Evolutionary conservation across 2,113 vertebrate genomes (phyloP).

Genomic region (Petrocephalus microphthalmus): DNA sequence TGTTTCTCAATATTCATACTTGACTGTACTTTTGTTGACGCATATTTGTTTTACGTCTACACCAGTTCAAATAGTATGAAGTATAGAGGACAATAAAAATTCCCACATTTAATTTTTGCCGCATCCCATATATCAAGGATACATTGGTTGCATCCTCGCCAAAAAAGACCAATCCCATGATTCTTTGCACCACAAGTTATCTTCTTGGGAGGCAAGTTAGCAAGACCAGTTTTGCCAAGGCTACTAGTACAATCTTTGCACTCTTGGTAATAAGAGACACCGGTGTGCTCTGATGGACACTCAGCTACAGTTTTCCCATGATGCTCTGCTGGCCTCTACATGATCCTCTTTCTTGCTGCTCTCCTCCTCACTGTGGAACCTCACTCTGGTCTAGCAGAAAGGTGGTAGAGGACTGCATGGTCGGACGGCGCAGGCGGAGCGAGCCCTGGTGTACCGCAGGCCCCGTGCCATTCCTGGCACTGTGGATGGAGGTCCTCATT

Average conservation of each 20-base stretch:
- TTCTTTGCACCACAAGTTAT: background rate
- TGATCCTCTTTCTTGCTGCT: constrained; percentile 69
- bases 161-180: background rate
- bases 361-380: constrained; percentile 78
- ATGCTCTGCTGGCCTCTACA: constrained; percentile 50
- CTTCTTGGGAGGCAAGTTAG: background rate
- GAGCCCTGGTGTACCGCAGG: constrained; percentile 77
- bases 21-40: background rate
- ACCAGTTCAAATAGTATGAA: background rate
- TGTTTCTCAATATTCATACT: background rate
- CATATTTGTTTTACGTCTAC: background rate
- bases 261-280: background rate
- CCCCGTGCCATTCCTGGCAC: constrained; percentile 77
- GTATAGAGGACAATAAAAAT: too few relatives aligned
- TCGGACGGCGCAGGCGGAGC: constrained; percentile 56
- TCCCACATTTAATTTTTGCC: too few relatives aligned
- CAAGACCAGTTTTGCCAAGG: background rate
- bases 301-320: background rate
- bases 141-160: too few relatives aligned
- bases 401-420: constrained; percentile 64
- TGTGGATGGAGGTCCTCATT: constrained; percentile 54
- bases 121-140: too few relatives aligned
- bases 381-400: constrained; percentile 68
- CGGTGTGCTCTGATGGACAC: background rate
- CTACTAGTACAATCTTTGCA: background rate